Conservation (phyloP, 2,797 vertebrate species). For the Melanotaenia boesemani region DNA sequence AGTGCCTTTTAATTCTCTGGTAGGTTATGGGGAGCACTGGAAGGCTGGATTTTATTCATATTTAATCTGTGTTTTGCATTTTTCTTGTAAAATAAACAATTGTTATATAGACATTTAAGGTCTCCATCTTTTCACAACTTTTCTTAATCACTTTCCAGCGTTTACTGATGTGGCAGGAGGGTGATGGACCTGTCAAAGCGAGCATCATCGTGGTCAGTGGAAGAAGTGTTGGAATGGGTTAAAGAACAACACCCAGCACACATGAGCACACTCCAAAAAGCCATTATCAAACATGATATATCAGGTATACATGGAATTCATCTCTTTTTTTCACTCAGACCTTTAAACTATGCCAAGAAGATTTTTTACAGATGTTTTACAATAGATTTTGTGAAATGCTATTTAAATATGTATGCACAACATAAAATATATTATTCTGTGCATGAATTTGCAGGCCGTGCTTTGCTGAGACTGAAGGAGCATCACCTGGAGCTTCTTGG, state of each 20-base stretch:
- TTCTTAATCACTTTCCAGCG: neutral
- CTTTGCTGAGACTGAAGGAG: slow-evolving; percentile 74
- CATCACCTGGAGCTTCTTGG: slow-evolving; percentile 78
- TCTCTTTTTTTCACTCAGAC: no score
- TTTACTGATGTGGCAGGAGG: neutral
- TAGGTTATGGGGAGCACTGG: neutral
- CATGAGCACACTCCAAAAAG: slow-evolving; percentile 53
- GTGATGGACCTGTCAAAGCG: slow-evolving; percentile 58
- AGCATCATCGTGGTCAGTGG: slow-evolving; percentile 71
- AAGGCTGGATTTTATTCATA: neutral
- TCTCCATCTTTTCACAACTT: no score
- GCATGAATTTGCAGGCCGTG: slow-evolving; percentile 69
- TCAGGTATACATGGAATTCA: slow-evolving; percentile 56
- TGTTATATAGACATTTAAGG: neutral
- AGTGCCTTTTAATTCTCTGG: neutral
- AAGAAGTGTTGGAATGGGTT: slow-evolving; percentile 73
- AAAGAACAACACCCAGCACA: slow-evolving; percentile 51
- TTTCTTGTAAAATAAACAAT: neutral
- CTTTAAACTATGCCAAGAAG: no score
- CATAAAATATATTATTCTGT: no score
- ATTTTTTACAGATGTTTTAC: no score
- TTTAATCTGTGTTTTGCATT: neutral
- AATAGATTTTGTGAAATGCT: no score
- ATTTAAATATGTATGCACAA: no score
- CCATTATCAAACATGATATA: slow-evolving; percentile 71